Evolutionary conservation across 2,113 vertebrate genomes (phyloP).

Genomic region (Brachyistius frenatus): DNA sequence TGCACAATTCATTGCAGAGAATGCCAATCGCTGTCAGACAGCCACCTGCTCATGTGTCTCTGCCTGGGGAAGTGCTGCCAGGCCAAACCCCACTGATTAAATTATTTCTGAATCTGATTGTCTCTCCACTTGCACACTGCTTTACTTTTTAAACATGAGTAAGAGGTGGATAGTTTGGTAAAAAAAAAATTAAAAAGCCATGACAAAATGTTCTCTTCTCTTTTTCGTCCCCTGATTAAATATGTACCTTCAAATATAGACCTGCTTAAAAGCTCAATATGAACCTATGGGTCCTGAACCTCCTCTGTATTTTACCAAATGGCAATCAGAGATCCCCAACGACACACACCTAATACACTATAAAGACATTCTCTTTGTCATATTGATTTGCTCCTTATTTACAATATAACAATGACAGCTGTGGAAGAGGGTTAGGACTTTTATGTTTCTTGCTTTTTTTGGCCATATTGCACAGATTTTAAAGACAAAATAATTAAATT

Average conservation of each 20-base stretch:
- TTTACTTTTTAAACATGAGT: conserved; percentile 30
- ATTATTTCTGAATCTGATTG: conserved; percentile 67
- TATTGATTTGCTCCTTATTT: neutral
- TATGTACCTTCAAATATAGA: neutral
- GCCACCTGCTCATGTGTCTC: conserved; percentile 64
- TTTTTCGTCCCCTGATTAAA: conserved; percentile 13
- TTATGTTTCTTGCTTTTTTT: neutral
- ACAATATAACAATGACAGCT: no score
- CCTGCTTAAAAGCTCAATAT: neutral
- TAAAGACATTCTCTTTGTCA: neutral
- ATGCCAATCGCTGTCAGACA: conserved; percentile 64
- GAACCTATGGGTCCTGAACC: conserved; percentile 4
- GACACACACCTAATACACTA: neutral
- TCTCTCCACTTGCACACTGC: conserved; percentile 26
- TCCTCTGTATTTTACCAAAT: neutral
- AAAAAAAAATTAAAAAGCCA: neutral
- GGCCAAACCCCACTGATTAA: conserved; percentile 60
- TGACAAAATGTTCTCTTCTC: neutral
- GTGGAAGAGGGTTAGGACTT: neutral
- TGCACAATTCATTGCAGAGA: conserved; percentile 58
- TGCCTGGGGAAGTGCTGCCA: conserved; percentile 53
- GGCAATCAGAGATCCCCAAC: neutral
- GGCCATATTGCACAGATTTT: neutral
- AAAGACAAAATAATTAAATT: neutral
- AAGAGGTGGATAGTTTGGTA: conserved; percentile 1